These are phyloP conservation scores for Drosophila melanogaster DNA, from an alignment of 1,140 invertebrate genomes.

Conservation along the genomic window Release_6_plus_ISO1_MT NT_033779.5:5887001-5887500, in stretches of 20 bases:
- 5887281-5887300: conserved; percentile 22
- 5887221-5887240: conserved; percentile 48
- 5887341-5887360: conserved; percentile 57
- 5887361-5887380: conserved; percentile 61
- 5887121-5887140: conserved; percentile 54
- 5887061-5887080: conserved; percentile 33
- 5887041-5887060: conserved; percentile 54
- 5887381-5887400: conserved; percentile 45
- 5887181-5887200: conserved; percentile 56
- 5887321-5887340: conserved; percentile 77
- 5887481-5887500: background rate
- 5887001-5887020: conserved; percentile 77
- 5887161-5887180: conserved; percentile 40
- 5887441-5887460: background rate
- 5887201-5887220: conserved; percentile 39
- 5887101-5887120: conserved; percentile 37
- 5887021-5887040: conserved; percentile 68
- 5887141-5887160: conserved; percentile 56
- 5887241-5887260: conserved; percentile 21
- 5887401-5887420: conserved; percentile 20
- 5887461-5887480: background rate
- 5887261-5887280: conserved; percentile 40
- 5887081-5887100: conserved; percentile 46
- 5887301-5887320: conserved; percentile 28
- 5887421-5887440: conserved; percentile 15